A percentile compares a stretch with the other conserved stretches of the same genome.
These are phyloP conservation scores for Apis cerana DNA, from an alignment of 1,140 invertebrate genomes.

Conservation along the genomic window DNA sequence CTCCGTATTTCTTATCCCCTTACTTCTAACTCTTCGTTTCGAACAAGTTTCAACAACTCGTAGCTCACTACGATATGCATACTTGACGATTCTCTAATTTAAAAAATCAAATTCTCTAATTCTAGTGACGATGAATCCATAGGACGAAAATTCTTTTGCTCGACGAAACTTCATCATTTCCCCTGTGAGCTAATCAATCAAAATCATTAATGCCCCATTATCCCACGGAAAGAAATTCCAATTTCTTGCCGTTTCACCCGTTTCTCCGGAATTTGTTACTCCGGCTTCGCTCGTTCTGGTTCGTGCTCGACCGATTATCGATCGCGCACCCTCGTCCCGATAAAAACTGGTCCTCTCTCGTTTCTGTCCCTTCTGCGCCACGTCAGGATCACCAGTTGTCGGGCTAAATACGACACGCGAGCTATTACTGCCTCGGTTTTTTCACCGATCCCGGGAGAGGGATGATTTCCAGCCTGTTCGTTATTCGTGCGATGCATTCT, in stretches of 20 bases:
- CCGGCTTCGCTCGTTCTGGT: not conserved
- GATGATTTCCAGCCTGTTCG: constrained; percentile 24
- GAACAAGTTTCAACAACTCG: too few relatives aligned
- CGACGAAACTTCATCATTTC: too few relatives aligned
- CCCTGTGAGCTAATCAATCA: too few relatives aligned
- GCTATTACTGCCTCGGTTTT: constrained; percentile 10
- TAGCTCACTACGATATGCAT: too few relatives aligned
- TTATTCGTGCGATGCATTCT: not conserved
- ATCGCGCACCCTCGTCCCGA: constrained; percentile 7
- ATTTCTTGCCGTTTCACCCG: constrained; percentile 25
- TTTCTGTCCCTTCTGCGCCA: not conserved
- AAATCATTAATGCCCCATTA: not conserved
- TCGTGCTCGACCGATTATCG: constrained; percentile 41
- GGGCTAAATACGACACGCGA: constrained; percentile 12
- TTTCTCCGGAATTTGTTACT: constrained; percentile 13
- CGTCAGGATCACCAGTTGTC: not conserved
- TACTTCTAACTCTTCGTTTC: too few relatives aligned
- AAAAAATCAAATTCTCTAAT: too few relatives aligned
- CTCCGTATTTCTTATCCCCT: too few relatives aligned
- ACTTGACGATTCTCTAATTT: too few relatives aligned
- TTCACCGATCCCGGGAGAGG: not conserved
- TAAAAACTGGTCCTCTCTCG: constrained; percentile 8
- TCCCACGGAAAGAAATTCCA: not conserved
- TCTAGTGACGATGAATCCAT: too few relatives aligned
- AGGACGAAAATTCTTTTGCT: too few relatives aligned